Evolutionary conservation across 2,113 vertebrate genomes (phyloP), one percentile per base, ranked within the genome.

Genomic region (Pycnonotus jocosus): DNA sequence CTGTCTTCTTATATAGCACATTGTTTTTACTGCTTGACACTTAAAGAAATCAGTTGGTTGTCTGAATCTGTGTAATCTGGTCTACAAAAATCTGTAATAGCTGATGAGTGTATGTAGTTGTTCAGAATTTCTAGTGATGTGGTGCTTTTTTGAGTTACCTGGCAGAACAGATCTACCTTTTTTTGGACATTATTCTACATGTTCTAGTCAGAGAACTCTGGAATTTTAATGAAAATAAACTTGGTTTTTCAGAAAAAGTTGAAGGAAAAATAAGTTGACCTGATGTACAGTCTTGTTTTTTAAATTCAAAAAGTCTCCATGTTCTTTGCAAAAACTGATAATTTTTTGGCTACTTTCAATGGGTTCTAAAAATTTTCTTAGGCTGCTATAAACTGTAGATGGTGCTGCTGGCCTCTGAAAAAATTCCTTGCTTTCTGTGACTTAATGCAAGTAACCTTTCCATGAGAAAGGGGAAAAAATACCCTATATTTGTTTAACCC

Each of bases 391-490:
- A 66, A 25, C 40, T 81, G 47, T 93, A 81, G 69, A 19, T 91
- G 25, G n/a, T 92, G 53, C 60, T 90, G 57, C 33, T 93, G 45
- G 31, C 71, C 79, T 95, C 54, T 86, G 35, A 83, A 80, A 78
- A 71, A 50, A 47, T 48, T 13, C 6, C 4, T 58, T 85, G 23
- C 1, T 16, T 91, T 79, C 15, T 83, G 9, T 91, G 78, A 51
- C 20, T 87, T 84, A 2, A 50, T 11, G 33, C 0, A 0, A 48
- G 40, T 48, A 31, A 44, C 57, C n/a, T 0, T 4, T 53, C 15
- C 7, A 17, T 3, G 23, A 71, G 66, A 62, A 42, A 65, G 23
- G 11, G 11, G 30, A 8, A 45, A 56, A 74, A n/a, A 8, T 17
- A 16, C 1, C 18, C 2, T 53, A 5, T 48, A 10, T 81, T 88